Evolutionary conservation across 2,888 invertebrate genomes (phyloP), one percentile per base, ranked within the genome.

Genomic region (Lampropteryx suffumata): DNA sequence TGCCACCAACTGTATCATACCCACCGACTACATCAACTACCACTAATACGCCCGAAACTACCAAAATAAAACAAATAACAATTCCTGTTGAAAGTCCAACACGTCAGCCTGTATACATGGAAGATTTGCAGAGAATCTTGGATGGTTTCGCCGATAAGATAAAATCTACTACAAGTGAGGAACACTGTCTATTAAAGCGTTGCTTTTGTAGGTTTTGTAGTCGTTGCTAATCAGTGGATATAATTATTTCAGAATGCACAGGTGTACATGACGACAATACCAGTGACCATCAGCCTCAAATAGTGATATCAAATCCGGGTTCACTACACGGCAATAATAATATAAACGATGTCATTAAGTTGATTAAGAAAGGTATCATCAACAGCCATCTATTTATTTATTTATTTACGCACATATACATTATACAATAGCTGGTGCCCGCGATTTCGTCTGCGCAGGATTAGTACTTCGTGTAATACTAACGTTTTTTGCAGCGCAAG

Each of bases 91-190:
- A 34, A 33, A 12, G 6, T 24, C 7, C 32, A 32, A 32, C 10
- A 24, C 26, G 21, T n/a, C 28, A 37, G 27, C 73, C 76, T 0
- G 69, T 85, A 0, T 76, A 71, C 28, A 65, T 76, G 66, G 77
- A 79, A 4, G 84, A 86, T 51, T 67, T 86, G 33, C 64, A 76
- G 37, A 71, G 70, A 32, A 77, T 77, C 1, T 51, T 86, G 1
- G 63, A 70, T 1, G 72, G 77, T 0, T 70, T 79, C 21, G 78
- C 55, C n/a, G 42, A 41, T 21, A 50, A 50, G 33, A 43, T 59
- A 24, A 35, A 47, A 24, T 17, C 46, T 21, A 40, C 46, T 21
- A 40, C 46, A 39, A 27, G 46, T 47, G 34, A 40, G 45, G 8
- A n/a, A 0, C 17, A 24, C 10, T 33, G 5, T 0, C 9, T 10